phyloP scores from a whole-genome alignment of 2,888 invertebrate species.

The Erannis defoliaria region DNA sequence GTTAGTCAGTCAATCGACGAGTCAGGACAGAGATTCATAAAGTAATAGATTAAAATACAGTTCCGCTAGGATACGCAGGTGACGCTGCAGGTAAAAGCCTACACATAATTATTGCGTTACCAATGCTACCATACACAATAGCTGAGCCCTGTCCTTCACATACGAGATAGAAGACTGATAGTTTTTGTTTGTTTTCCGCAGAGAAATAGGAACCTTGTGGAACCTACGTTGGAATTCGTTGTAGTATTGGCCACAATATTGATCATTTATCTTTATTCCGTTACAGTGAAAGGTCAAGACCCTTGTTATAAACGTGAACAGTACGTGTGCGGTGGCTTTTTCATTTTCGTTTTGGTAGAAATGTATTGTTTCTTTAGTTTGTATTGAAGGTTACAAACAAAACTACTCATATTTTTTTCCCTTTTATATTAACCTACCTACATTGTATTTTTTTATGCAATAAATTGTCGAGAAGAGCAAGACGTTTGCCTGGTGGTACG shows the following conservation, averaged over 20 bases:
- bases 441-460: too few species aligned
- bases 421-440: neutral
- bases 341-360: neutral
- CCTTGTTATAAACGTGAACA: constrained; percentile 11
- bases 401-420: too few species aligned
- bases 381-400: neutral
- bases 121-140: constrained; percentile 36
- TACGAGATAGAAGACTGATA: constrained; percentile 39
- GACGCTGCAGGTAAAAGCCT: too few species aligned
- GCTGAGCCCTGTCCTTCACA: constrained; percentile 15
- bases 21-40: too few species aligned
- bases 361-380: neutral
- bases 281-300: constrained; percentile 12
- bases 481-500: too few species aligned
- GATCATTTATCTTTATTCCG: constrained; percentile 34
- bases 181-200: constrained; percentile 31
- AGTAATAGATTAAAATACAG: too few species aligned
- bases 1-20: too few species aligned
- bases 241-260: constrained; percentile 27
- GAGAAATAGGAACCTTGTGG: constrained; percentile 29
- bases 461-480: too few species aligned
- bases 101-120: neutral
- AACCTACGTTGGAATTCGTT: neutral
- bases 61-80: too few species aligned
- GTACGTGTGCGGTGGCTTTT: neutral